Percentiles rank a stretch among this genome's conserved stretches.
These are phyloP conservation scores for Caenorhabditis sp. DNA, from an alignment of 2,888 invertebrate species.

Conservation along the genomic window DNA sequence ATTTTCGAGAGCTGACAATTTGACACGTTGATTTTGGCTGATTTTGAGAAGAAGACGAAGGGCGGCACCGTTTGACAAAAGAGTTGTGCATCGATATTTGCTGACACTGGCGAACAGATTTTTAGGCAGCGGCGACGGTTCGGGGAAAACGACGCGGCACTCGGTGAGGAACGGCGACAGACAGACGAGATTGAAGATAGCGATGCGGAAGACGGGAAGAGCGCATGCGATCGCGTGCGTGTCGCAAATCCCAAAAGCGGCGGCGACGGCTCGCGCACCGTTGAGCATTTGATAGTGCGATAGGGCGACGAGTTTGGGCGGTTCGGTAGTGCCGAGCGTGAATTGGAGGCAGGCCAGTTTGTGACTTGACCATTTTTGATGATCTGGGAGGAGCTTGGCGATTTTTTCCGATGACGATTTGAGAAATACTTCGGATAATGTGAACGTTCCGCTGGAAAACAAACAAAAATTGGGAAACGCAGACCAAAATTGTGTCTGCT, in stretches of 20 bases:
- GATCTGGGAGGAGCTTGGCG: conserved; percentile 60
- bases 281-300: conserved; percentile 69
- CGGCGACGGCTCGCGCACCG: conserved; percentile 60
- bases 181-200: conserved; percentile 63
- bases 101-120: conserved; percentile 61
- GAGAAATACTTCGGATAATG: conserved; percentile 63
- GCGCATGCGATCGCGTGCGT: conserved; percentile 65
- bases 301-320: conserved; percentile 63
- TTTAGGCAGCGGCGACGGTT: conserved; percentile 65
- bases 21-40: conserved; percentile 54
- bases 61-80: conserved; percentile 65
- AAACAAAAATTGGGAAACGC: not conserved
- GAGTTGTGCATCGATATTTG: conserved; percentile 56
- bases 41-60: conserved; percentile 62
- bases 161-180: conserved; percentile 64
- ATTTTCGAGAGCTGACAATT: conserved; percentile 59
- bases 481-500: not conserved
- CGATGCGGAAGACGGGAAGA: conserved; percentile 67
- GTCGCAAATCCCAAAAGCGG: conserved; percentile 58
- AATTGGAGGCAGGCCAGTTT: conserved; percentile 65
- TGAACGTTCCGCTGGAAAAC: conserved; percentile 65
- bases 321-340: conserved; percentile 63
- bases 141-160: conserved; percentile 64
- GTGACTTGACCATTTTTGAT: conserved; percentile 61
- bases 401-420: conserved; percentile 56